A percentile compares a stretch with the other conserved stretches of the same genome.
These are phyloP conservation scores for Columbina picui DNA, from an alignment of 2,113 vertebrate species.

Conservation along the genomic window DNA sequence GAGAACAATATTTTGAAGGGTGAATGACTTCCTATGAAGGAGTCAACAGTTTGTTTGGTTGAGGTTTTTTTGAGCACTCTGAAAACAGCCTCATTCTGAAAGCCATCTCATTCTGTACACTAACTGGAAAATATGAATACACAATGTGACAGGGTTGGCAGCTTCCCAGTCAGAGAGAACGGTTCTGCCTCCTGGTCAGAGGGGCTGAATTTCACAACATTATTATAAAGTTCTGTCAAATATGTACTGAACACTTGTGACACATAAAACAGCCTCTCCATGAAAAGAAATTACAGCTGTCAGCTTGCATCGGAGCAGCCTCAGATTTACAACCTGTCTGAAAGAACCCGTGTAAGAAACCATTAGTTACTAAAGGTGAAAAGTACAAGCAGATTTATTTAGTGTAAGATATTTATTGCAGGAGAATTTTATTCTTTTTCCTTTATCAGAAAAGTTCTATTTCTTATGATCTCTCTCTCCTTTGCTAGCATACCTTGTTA, in stretches of 20 bases:
- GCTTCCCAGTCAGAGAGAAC: conserved; percentile 69
- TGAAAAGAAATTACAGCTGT: conserved; percentile 87
- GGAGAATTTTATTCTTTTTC: not conserved
- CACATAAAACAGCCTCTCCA: conserved; percentile 81
- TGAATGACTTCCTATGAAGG: not conserved
- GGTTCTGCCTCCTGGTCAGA: conserved; percentile 71
- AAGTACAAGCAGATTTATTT: conserved; percentile 75
- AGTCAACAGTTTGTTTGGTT: not conserved
- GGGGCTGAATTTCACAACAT: conserved; percentile 78
- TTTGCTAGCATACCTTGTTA: not conserved
- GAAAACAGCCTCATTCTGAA: conserved; percentile 56
- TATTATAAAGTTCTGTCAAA: conserved; percentile 79
- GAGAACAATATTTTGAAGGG: not conserved
- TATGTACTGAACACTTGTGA: conserved; percentile 83
- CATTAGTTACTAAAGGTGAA: conserved; percentile 70
- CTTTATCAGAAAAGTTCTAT: conserved; percentile 15
- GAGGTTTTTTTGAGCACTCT: not conserved
- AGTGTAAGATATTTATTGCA: conserved; percentile 54
- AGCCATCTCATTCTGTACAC: not conserved
- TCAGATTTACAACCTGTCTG: conserved; percentile 80
- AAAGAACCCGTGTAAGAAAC: conserved; percentile 72
- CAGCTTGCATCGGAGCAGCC: conserved; percentile 78
- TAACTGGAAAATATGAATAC: conserved; percentile 74
- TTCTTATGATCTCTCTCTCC: conserved; percentile 18
- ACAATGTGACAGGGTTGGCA: conserved; percentile 80